Conservation (phyloP, 2,113 vertebrate species). For the Lepus americanus region DNA sequence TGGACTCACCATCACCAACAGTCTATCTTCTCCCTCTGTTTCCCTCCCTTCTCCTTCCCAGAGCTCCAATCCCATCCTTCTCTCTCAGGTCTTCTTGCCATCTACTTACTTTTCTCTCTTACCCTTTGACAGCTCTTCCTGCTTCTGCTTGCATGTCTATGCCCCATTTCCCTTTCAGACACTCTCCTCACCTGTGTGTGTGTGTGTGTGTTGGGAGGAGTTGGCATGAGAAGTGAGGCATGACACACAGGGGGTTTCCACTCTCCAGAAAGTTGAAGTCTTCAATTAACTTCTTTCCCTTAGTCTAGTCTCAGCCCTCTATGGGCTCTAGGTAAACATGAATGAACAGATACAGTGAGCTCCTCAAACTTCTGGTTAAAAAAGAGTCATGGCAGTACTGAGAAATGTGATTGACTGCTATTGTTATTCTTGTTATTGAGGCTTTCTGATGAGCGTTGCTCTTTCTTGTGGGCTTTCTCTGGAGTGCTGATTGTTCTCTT, state of each 20-base stretch:
- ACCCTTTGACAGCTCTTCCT: not conserved
- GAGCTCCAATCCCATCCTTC: not conserved
- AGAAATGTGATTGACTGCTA: not conserved
- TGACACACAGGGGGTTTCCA: conserved; percentile 56
- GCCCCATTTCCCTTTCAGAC: conserved; percentile 13
- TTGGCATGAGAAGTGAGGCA: conserved; percentile 17
- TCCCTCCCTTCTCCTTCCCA: not conserved
- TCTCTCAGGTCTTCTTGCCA: not conserved
- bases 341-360: conserved; percentile 45
- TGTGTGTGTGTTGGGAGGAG: not conserved
- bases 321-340: conserved; percentile 26
- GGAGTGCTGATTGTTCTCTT: not conserved
- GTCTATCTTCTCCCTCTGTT: conserved; percentile 8
- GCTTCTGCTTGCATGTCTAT: not conserved
- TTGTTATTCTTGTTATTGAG: conserved; percentile 34
- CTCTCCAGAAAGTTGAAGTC: conserved; percentile 51
- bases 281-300: conserved; percentile 44
- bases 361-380: conserved; percentile 1
- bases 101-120: not conserved
- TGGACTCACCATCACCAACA: not conserved
- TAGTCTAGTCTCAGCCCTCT: not conserved
- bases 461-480: not conserved
- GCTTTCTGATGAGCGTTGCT: conserved; percentile 8
- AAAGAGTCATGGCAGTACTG: not conserved
- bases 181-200: not conserved